Base-by-base conservation (phyloP, 2,888 invertebrate species). In the Hydriomena furcata region DNA sequence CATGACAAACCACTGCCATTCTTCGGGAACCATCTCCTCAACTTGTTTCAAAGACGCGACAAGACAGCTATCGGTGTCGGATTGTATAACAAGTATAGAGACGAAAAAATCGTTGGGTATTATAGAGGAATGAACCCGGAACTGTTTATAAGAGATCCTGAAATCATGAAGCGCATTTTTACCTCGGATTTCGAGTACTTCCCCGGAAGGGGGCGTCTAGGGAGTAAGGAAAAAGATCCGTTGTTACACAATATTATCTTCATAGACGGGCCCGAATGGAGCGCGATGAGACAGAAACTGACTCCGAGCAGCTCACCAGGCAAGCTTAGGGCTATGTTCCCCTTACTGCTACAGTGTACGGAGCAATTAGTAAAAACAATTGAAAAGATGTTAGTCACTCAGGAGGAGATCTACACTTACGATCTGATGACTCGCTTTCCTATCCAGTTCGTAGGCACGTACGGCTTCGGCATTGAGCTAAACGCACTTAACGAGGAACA, bases 311-410 rank as follows among this genome's bases (percentile, higher is more conserved):
- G 79, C 40, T 68, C 75, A 1, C 65, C 65, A 36, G 68, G 70
- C 5, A 79, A 73, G 55, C 55, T 76, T 1, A 68, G 60, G 27
- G 68, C 65, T 3, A 78, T 79, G 78, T 78, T 74, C 12, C 77
- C 77, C 1, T 52, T 79, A 11, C 64, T 79, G 8, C 57, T 62
- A 11, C 47, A 52, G 10, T 60, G 61, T 11, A 52, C 59, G 6
- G 60, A 65, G 4, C 52, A 60, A 11, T 44, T 66, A n/a, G 48
- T 52, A 25, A 21, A 46, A 0, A 46, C 51, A 2, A 5, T 48
- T n/a, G 28, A 40, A 7, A n/a, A 36, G 25, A 37, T 32, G 34
- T 5, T 23, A 23, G 13, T 27, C 7, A 17, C 23, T 13, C 41
- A 46, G 8, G 21, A 52, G 2, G 32, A 48, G 8, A 53, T 63